Evolutionary conservation across 2,888 invertebrate genomes (phyloP).

Genomic region (Dryomyza anilis): DNA sequence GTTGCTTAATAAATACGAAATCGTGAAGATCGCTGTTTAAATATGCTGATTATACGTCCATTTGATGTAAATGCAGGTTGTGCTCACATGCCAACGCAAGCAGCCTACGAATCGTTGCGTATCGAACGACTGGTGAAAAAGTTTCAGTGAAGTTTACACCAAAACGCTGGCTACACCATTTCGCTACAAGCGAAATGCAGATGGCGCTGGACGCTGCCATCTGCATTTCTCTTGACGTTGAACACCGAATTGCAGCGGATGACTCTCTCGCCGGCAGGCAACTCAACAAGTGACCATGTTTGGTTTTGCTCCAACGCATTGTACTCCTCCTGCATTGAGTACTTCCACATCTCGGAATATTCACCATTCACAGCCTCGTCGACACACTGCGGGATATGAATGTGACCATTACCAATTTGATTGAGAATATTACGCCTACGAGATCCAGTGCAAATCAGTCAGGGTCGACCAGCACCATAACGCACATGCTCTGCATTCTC

Average conservation of each 20-base stretch:
- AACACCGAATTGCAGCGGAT: conserved; percentile 15
- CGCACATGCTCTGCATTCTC: no score
- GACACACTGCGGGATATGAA: no score
- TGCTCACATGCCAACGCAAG: no score
- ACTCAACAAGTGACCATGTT: conserved; percentile 27
- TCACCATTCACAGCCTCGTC: no score
- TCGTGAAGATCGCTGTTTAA: conserved; percentile 32
- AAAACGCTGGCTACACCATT: no score
- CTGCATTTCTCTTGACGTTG: no score
- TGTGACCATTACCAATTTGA: not conserved
- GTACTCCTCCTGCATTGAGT: no score
- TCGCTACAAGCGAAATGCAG: not conserved
- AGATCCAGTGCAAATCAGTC: not conserved
- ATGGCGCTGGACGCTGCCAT: no score
- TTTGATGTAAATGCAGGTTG: no score
- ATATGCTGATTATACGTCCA: conserved; percentile 35
- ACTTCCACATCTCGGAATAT: no score
- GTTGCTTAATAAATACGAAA: conserved; percentile 34
- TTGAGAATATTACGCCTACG: not conserved
- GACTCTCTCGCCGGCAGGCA: conserved; percentile 14
- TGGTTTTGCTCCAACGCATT: no score
- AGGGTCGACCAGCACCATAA: not conserved
- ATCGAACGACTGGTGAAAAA: conserved; percentile 34
- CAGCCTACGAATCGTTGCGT: conserved; percentile 36
- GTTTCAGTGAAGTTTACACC: conserved; percentile 23